Evolutionary conservation across 2,888 invertebrate species (phyloP), one percentile per base, ranked within the genome.

Genomic region (Dynastes grantii): DNA sequence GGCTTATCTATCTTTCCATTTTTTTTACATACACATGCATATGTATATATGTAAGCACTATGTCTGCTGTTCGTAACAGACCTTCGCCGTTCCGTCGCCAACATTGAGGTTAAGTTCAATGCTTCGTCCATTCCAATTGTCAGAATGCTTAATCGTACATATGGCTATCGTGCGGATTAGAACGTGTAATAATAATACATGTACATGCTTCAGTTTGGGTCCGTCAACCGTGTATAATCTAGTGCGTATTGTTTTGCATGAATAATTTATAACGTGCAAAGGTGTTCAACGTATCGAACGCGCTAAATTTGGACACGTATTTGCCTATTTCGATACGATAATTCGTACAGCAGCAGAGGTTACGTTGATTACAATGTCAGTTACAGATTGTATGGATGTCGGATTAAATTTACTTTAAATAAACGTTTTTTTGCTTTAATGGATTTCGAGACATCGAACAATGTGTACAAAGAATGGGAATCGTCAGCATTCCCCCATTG

Each of bases 101-200:
- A n/a, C 37, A 71, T 71, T 71, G 71, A 71, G 71, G 71, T 71
- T 71, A 71, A 71, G 71, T 71, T 71, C 71, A 71, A 71, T 71
- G 71, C 71, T 40, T 71, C 71, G 71, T 71, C 71, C 71, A 55
- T 58, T 71, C 40, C 71, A 55, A 71, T 71, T 71, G 32, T 71
- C 53, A 37, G 71, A 37, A 71, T 71, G 40, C 55, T 58, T 71
- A 71, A 55, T 71, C 71, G 55, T 55, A 71, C 71, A 71, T 71
- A 71, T 58, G 55, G 55, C 32, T 71, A 58, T 58, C 71, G 58
- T 55, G n/a, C 11, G 71, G 65, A 67, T 67, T 67, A 67, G 49
- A 67, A 67, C 45, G 65, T 49, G 40, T 45, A 67, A 32, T 29
- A 63, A 32, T 63, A 63, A 32, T 27, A 29, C 29, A 16, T 63